Base-by-base conservation (phyloP, 2,113 vertebrate species). In the Channa maculata region DNA sequence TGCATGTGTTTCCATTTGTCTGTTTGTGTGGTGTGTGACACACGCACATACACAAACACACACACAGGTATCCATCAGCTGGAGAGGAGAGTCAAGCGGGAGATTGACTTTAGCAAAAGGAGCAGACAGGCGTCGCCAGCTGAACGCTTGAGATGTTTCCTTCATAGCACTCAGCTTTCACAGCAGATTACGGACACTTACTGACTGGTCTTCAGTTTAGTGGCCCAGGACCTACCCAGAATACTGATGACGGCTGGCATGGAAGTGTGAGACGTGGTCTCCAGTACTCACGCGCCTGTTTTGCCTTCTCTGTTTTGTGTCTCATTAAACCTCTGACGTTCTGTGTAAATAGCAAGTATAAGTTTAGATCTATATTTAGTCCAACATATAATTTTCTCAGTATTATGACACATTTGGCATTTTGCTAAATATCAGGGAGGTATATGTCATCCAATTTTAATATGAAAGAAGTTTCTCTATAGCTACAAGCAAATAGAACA, bases 101-200 rank as follows among this genome's bases (percentile, higher is more conserved):
- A 85, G 85, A 90, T 83, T 86, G 85, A 91, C 89, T 91, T 86
- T 62, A 69, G 88, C 84, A 58, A 75, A 75, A 82, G 58, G 81
- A 83, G 87, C 85, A 87, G 83, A 79, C 74, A 75, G 74, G 51
- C 61, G 55, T 80, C 67, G 38, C 75, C 73, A 49, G 70, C 70
- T 86, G 74, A 88, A 83, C 76, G 86, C 88, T 86, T 86, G 76
- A 89, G 77, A 89, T 83, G 81, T 78, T 90, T 90, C 76, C 83
- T 79, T 86, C 86, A 81, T 49, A 72, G 67, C 67, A 46, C 82
- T 74, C 71, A 39, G 85, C 82, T 79, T 86, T 87, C 77, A 76
- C 77, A 84, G 80, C 77, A 89, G 87, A 92, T 91, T 90, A 90
- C 75, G 68, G 79, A 82, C 85, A 65, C 76, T 82, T 53, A 48